Evolutionary conservation across 2,113 vertebrate genomes (phyloP), one percentile per base, ranked within the genome.

Genomic region (Trematomus loennbergii): DNA sequence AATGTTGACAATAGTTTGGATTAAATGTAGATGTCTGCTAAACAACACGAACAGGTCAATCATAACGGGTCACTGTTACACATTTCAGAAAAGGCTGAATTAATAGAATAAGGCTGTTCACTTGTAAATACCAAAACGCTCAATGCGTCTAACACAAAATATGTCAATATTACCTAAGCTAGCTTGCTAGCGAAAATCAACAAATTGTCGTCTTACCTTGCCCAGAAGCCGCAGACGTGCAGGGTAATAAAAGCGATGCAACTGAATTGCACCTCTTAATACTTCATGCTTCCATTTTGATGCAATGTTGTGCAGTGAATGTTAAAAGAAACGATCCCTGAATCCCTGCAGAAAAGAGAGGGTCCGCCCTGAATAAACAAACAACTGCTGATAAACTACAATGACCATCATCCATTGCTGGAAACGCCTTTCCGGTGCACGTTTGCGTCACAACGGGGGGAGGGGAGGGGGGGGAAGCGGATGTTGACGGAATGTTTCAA

Each of bases 381-480:
- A 87, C 65, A 69, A 52, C 33, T 10, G 1, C 9, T 3, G 0
- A 0, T 2, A 45, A 60, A 92, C 91, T 60, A 80, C 89, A 63
- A 74, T 72, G 16, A 46, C 93, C 93, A 57, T 50, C 15, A 85
- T 89, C 91, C 89, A 90, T 15, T 68, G 0, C 75, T 3, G 29
- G 1, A 57, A 64, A 65, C 59, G 49, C 25, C 46, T 7, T 29
- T 11, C 2, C 49, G 17, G 11, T 48, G 46, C 46, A 13, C 13
- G 46, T 20, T 12, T 22, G 20, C 88, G 77, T 84, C 55, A 71
- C 5, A 1, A 1, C 6, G 16, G 8, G 1, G 1, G 8, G 29
- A 62, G 12, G 33, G 10, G n/a, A n/a, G n/a, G n/a, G 16, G 8
- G 3, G 1, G 8, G 40, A 58, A 16, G 33, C 52, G 67, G 63